Evolutionary conservation across 2,113 vertebrate genomes (phyloP), one percentile per base, ranked within the genome.

Genomic region (Xenus cinereus): DNA sequence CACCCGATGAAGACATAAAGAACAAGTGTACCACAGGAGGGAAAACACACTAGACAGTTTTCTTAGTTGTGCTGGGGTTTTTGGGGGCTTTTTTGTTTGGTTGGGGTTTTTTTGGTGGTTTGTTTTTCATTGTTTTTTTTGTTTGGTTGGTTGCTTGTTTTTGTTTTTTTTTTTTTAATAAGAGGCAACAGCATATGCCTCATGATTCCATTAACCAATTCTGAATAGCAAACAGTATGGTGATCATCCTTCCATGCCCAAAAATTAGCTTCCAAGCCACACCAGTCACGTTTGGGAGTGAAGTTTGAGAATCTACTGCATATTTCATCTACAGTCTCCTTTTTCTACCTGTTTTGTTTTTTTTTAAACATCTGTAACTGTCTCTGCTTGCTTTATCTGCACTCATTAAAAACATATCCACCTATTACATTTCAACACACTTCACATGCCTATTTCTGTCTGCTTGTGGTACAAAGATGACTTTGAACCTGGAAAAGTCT

Each of bases 251-350:
- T 9, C 23, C 22, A 27, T 2, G 8, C 28, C 26, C 62, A 45
- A 35, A 62, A 46, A 62, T 5, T 7, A 41, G n/a, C 39, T 84
- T 62, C 12, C 33, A 28, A 43, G 33, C 7, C 32, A 37, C 27
- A 10, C 8, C 39, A 64, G 14, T 8, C 1, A 1, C 1, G 8
- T 22, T 22, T 4, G 2, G 22, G 51, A 76, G 15, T 7, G 5
- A 76, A 57, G 43, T 22, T 33, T 28, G 2, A n/a, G 12, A 73
- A 10, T 21, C 26, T 1, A 4, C 14, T 28, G 15, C 9, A 30
- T 7, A 6, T 35, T 41, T 23, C 22, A 54, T 18, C 6, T 27
- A 37, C 8, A 32, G 30, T 6, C 12, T 32, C 4, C 4, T 54
- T 30, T 6, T 39, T 6, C 20, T 12, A 9, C 17, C 33, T 6